Evolutionary conservation across 2,888 invertebrate species (phyloP), one percentile per base, ranked within the genome.

Genomic region (Deilephila porcellus): DNA sequence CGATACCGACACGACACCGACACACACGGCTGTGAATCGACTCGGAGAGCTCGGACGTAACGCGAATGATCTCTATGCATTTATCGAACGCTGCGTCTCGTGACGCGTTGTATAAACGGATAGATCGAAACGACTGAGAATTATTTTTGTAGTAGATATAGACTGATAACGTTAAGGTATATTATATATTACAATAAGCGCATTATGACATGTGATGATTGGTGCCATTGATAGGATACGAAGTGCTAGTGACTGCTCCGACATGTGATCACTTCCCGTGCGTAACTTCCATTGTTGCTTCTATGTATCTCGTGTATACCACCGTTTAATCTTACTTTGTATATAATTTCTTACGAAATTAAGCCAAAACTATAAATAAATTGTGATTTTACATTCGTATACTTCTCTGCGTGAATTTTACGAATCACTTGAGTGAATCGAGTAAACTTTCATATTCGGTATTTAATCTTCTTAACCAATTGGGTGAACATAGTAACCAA

Each of bases 111-210:
- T 90, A 90, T 89, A 90, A 89, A 90, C 88, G 91, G 85, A 89
- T 91, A 91, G 91, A 85, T 87, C 91, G 93, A 92, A 92, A 91
- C 92, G 94, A 94, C 94, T 94, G 94, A 94, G 90, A 93, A 91
- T 93, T 94, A 94, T 94, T 94, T 94, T 94, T 94, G 91, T 94
- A 94, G 94, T 93, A 93, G 93, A 88, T 67, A 90, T 94, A 94
- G 94, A 94, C 94, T 94, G 94, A 94, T 93, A 93, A 92, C 88
- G 85, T 93, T 93, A 93, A 88, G 90, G 81, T 81, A 85, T 83
- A 86, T 84, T 85, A 80, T 83, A 56, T 56, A 83, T 83, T 79
- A 86, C 83, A 84, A 83, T 91, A 93, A 92, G 93, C 90, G 92
- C 93, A 91, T 93, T 93, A 90, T 93, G 88, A 93, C 90, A 92